phyloP scores from a whole-genome alignment of 2,113 vertebrate genomes.

The Misgurnus mizolepis region DNA sequence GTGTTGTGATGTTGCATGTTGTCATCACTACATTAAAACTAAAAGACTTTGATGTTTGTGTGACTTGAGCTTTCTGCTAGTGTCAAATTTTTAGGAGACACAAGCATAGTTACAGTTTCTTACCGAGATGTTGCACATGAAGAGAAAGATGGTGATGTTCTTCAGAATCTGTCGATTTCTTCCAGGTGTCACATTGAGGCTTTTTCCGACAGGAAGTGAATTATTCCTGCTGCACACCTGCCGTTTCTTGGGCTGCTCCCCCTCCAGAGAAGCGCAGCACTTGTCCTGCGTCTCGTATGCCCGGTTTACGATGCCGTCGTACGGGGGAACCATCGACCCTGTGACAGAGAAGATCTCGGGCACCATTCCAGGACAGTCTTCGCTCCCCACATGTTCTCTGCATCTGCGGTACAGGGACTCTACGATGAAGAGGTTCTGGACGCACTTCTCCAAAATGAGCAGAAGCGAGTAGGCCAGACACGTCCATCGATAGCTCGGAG shows the following conservation, averaged over 20 bases:
- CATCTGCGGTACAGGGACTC: slow-evolving; percentile 85
- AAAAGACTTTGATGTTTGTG: too few relatives aligned
- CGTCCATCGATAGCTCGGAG: slow-evolving; percentile 83
- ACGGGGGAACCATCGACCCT: slow-evolving; percentile 64
- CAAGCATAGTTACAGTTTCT: slow-evolving; percentile 41
- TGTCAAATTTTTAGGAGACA: too few relatives aligned
- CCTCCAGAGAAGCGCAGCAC: slow-evolving; percentile 53
- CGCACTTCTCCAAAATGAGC: slow-evolving; percentile 87
- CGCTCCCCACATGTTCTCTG: background rate
- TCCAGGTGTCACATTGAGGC: slow-evolving; percentile 55
- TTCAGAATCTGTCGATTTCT: slow-evolving; percentile 82
- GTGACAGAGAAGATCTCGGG: slow-evolving; percentile 81
- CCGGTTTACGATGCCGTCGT: slow-evolving; percentile 77
- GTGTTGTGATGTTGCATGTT: too few relatives aligned
- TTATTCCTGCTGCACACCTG: slow-evolving; percentile 60
- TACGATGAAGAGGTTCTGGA: slow-evolving; percentile 94
- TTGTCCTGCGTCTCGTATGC: slow-evolving; percentile 59
- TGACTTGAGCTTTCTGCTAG: too few relatives aligned
- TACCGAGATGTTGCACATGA: slow-evolving; percentile 84
- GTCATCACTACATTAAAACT: too few relatives aligned
- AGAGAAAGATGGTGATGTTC: slow-evolving; percentile 88
- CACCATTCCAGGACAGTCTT: slow-evolving; percentile 56
- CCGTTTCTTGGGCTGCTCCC: slow-evolving; percentile 63
- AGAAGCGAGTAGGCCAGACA: slow-evolving; percentile 86
- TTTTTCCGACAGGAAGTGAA: slow-evolving; percentile 50